phyloP scores from a whole-genome alignment of 2,888 invertebrate species.

The Willowsia nigromaculata region DNA sequence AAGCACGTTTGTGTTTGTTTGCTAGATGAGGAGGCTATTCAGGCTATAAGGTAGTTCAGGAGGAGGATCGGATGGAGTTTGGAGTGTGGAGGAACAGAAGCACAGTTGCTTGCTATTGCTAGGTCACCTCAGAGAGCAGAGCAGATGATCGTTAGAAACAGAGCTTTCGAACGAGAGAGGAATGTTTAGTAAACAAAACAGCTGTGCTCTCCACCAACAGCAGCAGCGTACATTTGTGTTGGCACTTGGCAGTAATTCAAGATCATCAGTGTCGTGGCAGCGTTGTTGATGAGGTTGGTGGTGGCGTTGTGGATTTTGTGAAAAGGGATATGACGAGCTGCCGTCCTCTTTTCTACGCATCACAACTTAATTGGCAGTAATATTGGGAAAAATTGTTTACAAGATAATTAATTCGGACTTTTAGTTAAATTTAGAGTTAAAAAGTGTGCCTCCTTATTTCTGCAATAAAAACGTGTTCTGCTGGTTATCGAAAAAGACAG shows the following conservation, averaged over 20 bases:
- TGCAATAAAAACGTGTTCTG: too few species aligned
- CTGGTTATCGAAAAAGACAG: too few species aligned
- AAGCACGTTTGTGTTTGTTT: background rate
- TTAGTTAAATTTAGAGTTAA: too few species aligned
- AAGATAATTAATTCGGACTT: too few species aligned
- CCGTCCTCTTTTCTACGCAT: too few species aligned
- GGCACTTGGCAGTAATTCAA: conserved; percentile 8
- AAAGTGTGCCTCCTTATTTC: too few species aligned
- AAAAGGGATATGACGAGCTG: background rate
- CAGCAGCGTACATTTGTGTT: background rate
- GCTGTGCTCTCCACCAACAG: background rate
- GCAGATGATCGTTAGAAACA: background rate
- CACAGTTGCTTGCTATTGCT: background rate
- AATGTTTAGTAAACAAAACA: background rate
- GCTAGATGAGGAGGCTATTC: background rate
- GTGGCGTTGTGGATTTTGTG: background rate
- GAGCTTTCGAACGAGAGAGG: background rate
- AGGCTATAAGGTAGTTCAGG: too few species aligned
- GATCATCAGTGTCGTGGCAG: background rate
- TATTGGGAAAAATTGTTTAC: too few species aligned
- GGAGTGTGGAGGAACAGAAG: background rate
- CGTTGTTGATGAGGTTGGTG: background rate
- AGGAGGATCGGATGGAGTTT: background rate
- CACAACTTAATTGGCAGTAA: too few species aligned
- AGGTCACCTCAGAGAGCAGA: too few species aligned